Percentiles rank a stretch among this genome's conserved stretches.
Conservation (phyloP, 2,888 invertebrate genomes). For the Mantis religiosa region DNA sequence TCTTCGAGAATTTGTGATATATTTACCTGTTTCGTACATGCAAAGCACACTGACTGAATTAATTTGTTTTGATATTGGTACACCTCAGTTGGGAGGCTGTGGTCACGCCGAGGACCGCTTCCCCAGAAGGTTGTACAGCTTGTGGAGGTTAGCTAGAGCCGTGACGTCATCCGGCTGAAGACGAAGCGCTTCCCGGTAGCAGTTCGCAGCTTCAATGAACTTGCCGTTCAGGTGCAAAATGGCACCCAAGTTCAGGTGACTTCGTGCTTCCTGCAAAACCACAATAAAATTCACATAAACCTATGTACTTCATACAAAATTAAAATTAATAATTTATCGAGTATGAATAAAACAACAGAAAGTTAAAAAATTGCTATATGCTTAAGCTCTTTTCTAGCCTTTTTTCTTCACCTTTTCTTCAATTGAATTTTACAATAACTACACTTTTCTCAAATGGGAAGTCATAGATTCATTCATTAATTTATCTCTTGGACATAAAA, state of each 20-base stretch:
- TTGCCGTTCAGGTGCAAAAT: conserved; percentile 92
- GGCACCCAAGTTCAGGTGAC: conserved; percentile 92
- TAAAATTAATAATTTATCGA: too few species aligned
- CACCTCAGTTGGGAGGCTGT: background rate
- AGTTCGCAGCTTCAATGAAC: conserved; percentile 77
- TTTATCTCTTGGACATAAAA: too few species aligned
- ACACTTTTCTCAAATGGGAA: too few species aligned
- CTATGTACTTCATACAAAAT: too few species aligned
- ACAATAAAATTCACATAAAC: too few species aligned
- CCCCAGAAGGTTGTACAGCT: conserved; percentile 47
- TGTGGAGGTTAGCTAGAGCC: conserved; percentile 83
- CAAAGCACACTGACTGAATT: background rate
- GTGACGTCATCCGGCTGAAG: conserved; percentile 85
- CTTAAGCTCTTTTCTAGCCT: too few species aligned
- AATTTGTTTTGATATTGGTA: too few species aligned
- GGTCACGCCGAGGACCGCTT: background rate
- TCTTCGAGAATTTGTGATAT: background rate
- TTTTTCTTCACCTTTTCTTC: too few species aligned
- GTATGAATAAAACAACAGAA: too few species aligned
- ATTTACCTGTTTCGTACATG: background rate
- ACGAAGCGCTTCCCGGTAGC: conserved; percentile 80
- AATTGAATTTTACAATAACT: too few species aligned
- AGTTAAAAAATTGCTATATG: too few species aligned
- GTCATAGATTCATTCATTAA: too few species aligned
- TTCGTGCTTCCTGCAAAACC: conserved; percentile 75